phyloP scores from a whole-genome alignment of 2,113 vertebrate species.

The Coracopsis vasa region DNA sequence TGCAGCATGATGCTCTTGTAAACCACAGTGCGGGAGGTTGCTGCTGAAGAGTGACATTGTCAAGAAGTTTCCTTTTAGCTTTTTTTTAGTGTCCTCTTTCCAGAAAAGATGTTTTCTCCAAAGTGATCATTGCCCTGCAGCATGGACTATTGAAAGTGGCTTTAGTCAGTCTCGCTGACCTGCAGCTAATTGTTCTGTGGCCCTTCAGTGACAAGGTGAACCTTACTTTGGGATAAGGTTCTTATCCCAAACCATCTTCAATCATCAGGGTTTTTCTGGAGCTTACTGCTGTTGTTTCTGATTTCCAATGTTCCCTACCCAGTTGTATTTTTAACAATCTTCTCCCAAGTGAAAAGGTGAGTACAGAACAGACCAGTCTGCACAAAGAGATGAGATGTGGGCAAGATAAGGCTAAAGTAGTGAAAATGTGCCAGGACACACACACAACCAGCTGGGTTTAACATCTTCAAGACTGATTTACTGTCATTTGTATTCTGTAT shows the following conservation, averaged over 20 bases:
- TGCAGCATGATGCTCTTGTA: background rate
- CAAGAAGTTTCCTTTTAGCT: background rate
- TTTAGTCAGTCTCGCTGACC: background rate
- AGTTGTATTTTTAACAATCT: background rate
- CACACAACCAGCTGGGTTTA: background rate
- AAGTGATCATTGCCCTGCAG: background rate
- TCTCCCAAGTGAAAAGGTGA: background rate
- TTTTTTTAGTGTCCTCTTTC: background rate
- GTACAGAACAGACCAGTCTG: background rate
- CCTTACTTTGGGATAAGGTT: background rate
- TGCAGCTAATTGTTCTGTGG: background rate
- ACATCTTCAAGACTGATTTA: background rate
- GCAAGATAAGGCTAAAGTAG: background rate
- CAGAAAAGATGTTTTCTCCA: background rate
- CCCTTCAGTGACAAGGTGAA: background rate
- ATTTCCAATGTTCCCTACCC: background rate
- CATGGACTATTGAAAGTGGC: background rate
- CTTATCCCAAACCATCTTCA: background rate
- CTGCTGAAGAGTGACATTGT: background rate
- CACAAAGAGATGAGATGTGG: background rate
- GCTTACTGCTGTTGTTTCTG: background rate
- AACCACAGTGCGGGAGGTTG: background rate
- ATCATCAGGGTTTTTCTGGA: fast-evolving
- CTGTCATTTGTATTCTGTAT: background rate
- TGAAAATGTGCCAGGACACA: background rate